These are phyloP conservation scores for Paraescarpia echinospica DNA, from an alignment of 1,140 invertebrate genomes.

Conservation along the genomic window DNA sequence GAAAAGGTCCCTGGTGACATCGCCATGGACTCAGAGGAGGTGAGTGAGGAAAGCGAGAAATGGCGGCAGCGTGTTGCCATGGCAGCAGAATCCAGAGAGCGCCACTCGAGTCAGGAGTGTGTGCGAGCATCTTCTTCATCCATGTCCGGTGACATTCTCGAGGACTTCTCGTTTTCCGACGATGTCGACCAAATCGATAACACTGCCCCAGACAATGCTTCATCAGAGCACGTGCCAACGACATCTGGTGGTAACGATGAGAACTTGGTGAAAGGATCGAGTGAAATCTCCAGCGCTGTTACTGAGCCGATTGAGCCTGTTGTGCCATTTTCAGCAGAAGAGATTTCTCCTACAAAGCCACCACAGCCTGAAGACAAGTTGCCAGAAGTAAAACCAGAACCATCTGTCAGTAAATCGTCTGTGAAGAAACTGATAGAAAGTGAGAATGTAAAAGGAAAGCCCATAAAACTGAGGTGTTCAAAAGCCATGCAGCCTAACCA, in stretches of 20 bases:
- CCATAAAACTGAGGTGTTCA: neutral
- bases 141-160: neutral
- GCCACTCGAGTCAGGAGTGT: neutral
- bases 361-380: neutral
- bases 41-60: neutral
- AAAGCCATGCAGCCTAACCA: neutral
- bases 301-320: neutral
- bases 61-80: neutral
- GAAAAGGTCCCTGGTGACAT: neutral
- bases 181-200: neutral
- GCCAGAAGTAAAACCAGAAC: neutral
- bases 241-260: neutral
- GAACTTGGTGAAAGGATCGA: neutral
- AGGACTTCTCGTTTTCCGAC: neutral
- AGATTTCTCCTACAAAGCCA: neutral
- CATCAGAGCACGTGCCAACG: neutral
- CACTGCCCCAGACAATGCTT: neutral
- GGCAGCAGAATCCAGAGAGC: neutral
- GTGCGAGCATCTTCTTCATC: neutral
- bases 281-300: neutral
- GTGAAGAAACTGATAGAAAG: neutral
- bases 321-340: neutral
- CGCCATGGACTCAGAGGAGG: neutral
- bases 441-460: neutral
- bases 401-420: neutral